phyloP scores from a whole-genome alignment of 1,140 invertebrate species.

The Diachasma alloeum region DNA sequence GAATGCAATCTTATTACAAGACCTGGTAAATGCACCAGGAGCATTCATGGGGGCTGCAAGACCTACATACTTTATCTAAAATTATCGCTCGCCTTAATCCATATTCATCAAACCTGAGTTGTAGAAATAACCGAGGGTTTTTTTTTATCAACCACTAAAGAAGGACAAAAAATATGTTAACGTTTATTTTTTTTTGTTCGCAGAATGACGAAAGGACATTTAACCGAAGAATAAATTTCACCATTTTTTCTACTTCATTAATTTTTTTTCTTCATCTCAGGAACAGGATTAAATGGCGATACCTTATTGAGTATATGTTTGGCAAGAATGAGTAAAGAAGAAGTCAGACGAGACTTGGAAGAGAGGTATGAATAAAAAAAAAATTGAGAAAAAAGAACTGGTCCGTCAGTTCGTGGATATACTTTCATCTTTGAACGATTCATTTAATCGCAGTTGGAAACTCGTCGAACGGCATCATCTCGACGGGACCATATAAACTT shows the following conservation, averaged over 20 bases:
- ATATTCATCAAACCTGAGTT: not conserved
- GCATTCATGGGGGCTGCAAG: not conserved
- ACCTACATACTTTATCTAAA: not conserved
- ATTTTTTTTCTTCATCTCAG: not conserved
- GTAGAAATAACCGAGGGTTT: not conserved
- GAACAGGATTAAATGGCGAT: slow-evolving; percentile 4
- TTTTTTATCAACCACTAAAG: not conserved
- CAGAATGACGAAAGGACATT: not conserved
- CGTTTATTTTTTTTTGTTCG: not conserved
- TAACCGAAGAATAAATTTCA: not conserved
- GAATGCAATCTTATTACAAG: not conserved
- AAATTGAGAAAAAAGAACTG: slow-evolving; percentile 8
- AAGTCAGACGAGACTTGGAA: slow-evolving; percentile 16
- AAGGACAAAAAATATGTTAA: not conserved
- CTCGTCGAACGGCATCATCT: slow-evolving; percentile 5
- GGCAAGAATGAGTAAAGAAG: slow-evolving; percentile 16
- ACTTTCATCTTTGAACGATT: slow-evolving; percentile 19
- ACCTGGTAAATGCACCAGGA: not conserved
- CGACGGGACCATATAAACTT: not conserved
- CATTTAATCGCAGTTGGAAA: slow-evolving; percentile 18
- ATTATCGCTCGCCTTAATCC: not conserved
- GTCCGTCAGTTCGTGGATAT: slow-evolving; percentile 18
- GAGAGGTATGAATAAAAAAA: slow-evolving; percentile 6
- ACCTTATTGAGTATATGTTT: slow-evolving; percentile 10
- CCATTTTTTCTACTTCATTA: not conserved